Base-by-base conservation (phyloP, 1,140 invertebrate genomes). In the Drosophila eugracilis region DNA sequence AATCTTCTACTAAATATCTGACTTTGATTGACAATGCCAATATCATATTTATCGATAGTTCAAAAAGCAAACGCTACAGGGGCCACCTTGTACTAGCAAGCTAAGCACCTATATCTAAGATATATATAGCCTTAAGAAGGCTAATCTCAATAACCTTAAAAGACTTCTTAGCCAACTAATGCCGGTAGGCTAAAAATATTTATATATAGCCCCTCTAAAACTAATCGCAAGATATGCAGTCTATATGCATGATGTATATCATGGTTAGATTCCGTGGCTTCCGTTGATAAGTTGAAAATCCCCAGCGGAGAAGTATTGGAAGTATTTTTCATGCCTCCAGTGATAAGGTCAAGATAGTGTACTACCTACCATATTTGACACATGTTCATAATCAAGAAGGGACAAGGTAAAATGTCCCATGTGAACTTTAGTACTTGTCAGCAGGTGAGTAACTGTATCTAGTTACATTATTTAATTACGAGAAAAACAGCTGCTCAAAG, bases 401-500 rank as follows among this genome's bases (percentile, higher is more conserved):
- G 9, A 48, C 10, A 2, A 4, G 34, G 15, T 39, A 17, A 4
- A 17, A 3, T 17, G 0, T 0, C 3, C 2, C 10, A 12, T 9
- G 19, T 26, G 42, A 26, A 12, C 45, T 66, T 52, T 42, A n/a
- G n/a, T n/a, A n/a, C n/a, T n/a, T n/a, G n/a, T 49, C 26, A 21
- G 4, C 36, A 34, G 21, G 45, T 66, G 26, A 52, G 45, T 63
- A 63, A 48, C 19, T 63, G 42, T 63, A 49, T 19, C 9, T 10
- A 6, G 14, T 17, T 37, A 32, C 28, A 6, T 41, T 28, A 6
- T 41, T 28, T 21, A 50, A 34, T 52, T 19, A n/a, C 6, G 4
- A 2, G 7, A 65, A 17, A 45, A 62, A 34, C 59, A 67, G 34
- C 60, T 66, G 63, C 36, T 30, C 62, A 66, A 49, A 63, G 63